Percentiles rank a stretch among this genome's conserved stretches.
Evolutionary conservation across 2,113 vertebrate species (phyloP).

Genomic region (Epinephelus moara): DNA sequence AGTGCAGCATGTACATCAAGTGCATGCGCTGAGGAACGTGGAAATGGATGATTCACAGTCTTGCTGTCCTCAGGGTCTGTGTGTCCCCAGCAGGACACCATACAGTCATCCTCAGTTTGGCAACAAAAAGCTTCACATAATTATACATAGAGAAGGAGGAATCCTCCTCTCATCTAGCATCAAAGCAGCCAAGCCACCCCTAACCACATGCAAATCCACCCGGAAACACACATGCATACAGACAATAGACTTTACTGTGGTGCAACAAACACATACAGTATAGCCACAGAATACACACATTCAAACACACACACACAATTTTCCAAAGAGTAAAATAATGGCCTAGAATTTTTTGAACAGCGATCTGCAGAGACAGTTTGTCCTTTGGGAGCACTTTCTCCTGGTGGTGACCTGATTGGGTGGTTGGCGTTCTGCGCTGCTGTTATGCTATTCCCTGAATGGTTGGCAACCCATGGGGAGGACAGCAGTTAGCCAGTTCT

Average conservation of each 20-base stretch:
- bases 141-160: slow-evolving; percentile 58
- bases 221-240: slow-evolving; percentile 32
- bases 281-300: slow-evolving; percentile 6
- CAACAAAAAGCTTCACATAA: slow-evolving; percentile 63
- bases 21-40: slow-evolving; percentile 48
- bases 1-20: slow-evolving; percentile 58
- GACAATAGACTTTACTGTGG: slow-evolving; percentile 29
- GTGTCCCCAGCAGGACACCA: slow-evolving; percentile 64
- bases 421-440: slow-evolving; percentile 57
- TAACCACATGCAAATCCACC: slow-evolving; percentile 54
- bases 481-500: slow-evolving; percentile 68
- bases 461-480: slow-evolving; percentile 66
- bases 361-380: slow-evolving; percentile 52
- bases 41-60: slow-evolving; percentile 64
- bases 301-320: slow-evolving; percentile 41
- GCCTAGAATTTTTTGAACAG: slow-evolving; percentile 63
- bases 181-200: slow-evolving; percentile 51
- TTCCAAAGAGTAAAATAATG: slow-evolving; percentile 64
- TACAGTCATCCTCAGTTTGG: slow-evolving; percentile 58
- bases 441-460: slow-evolving; percentile 75
- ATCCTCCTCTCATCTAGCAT: slow-evolving; percentile 57
- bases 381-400: slow-evolving; percentile 76
- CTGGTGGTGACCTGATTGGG: slow-evolving; percentile 80
- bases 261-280: slow-evolving; percentile 19
- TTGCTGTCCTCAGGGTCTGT: slow-evolving; percentile 58